Percentiles rank a stretch among this genome's conserved stretches.
Evolutionary conservation across 2,113 vertebrate genomes (phyloP).

Genomic region (Brachirus orientalis): DNA sequence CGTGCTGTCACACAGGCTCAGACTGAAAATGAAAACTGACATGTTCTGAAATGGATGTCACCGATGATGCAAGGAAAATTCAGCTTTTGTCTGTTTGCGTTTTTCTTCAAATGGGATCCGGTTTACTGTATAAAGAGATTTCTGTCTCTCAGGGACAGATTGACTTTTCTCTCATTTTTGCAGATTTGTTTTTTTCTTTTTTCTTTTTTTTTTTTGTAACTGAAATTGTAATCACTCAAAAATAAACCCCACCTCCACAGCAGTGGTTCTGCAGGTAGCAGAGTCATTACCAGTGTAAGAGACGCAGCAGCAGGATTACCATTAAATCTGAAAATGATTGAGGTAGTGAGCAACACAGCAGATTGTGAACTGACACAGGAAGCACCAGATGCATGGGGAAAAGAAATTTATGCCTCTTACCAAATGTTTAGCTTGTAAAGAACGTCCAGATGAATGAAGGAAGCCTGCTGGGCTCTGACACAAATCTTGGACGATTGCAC

Average conservation of each 20-base stretch:
- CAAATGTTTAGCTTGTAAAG: conserved; percentile 24
- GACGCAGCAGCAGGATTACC: conserved; percentile 16
- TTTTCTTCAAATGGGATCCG: conserved; percentile 30
- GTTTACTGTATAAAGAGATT: conserved; percentile 12
- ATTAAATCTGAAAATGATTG: conserved; percentile 51
- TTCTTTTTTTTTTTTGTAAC: neutral
- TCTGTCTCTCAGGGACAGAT: conserved; percentile 17
- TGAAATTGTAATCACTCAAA: conserved; percentile 24
- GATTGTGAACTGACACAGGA: conserved; percentile 49
- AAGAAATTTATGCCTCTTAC: conserved; percentile 34
- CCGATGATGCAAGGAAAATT: conserved; percentile 20
- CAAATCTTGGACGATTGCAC: conserved; percentile 1
- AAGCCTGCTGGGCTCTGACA: neutral
- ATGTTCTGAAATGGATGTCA: conserved; percentile 41
- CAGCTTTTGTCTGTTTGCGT: conserved; percentile 26
- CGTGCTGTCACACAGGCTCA: conserved; percentile 7
- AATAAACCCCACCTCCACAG: conserved; percentile 44
- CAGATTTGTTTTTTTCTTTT: conserved; percentile 33
- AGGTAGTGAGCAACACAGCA: conserved; percentile 26
- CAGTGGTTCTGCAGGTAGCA: conserved; percentile 15
- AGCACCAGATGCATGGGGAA: conserved; percentile 22
- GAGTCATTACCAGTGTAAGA: conserved; percentile 19
- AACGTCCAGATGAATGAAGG: conserved; percentile 24
- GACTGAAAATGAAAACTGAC: conserved; percentile 46
- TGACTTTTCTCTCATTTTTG: conserved; percentile 40